Conservation (phyloP, 1,140 invertebrate species). For the Ylistrum balloti region DNA sequence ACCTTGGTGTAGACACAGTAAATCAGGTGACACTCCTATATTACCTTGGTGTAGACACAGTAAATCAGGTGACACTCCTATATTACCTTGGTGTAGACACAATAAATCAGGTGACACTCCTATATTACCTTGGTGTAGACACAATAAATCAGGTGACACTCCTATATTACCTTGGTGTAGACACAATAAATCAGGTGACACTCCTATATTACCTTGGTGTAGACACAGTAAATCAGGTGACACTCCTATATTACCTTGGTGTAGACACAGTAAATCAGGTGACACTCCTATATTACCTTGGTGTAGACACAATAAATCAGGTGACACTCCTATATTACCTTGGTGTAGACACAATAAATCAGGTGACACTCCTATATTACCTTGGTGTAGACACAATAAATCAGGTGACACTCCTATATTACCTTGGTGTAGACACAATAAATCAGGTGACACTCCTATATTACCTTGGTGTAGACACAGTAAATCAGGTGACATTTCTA, state of each 20-base stretch:
- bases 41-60: neutral
- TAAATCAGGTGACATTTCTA: no score
- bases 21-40: neutral
- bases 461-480: no score
- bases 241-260: neutral
- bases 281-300: no score
- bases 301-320: no score
- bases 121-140: neutral
- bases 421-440: no score
- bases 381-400: no score
- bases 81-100: neutral
- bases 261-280: no score
- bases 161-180: neutral
- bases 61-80: neutral
- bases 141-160: neutral
- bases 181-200: neutral
- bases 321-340: no score
- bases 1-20: constrained; percentile 56
- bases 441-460: no score
- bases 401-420: no score
- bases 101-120: neutral
- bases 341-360: no score
- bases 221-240: neutral
- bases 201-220: neutral
- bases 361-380: no score